Conservation (phyloP, 35 echinoderm and acorn worm species). For the Apostichopus japonicus region DNA sequence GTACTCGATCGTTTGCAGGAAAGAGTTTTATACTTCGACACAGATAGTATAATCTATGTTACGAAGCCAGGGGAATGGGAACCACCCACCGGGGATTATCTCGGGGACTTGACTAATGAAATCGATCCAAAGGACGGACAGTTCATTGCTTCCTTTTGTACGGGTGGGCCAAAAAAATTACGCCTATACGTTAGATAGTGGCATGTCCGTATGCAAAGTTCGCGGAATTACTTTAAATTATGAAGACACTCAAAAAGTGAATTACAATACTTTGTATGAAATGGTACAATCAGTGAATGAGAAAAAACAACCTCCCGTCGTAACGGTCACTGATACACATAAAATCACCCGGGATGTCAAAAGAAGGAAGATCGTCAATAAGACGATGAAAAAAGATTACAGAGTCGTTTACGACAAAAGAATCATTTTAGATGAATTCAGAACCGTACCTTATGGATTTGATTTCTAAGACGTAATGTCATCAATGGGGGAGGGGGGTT, state of each 20-base stretch:
- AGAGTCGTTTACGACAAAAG: no score
- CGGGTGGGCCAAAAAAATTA: background rate
- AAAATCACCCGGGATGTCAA: no score
- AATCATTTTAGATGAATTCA: no score
- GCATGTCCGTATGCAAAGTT: background rate
- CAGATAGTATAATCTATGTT: constrained; percentile 45
- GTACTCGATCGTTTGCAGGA: no score
- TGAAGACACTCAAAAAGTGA: background rate
- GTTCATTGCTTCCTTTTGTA: background rate
- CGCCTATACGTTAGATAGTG: background rate
- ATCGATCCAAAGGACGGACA: no score
- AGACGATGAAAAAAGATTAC: no score
- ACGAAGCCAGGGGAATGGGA: constrained; percentile 40
- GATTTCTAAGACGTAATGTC: background rate
- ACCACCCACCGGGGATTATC: constrained; percentile 42
- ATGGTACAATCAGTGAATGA: background rate
- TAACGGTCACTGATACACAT: no score
- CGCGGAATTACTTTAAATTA: constrained; percentile 9
- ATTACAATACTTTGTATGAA: no score
- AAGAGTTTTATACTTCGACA: constrained; percentile 19
- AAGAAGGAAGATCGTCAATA: no score
- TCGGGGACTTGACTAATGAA: background rate
- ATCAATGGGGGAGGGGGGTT: background rate
- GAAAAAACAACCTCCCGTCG: background rate
- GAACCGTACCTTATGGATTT: no score